These are phyloP conservation scores for Halocaridina rubra DNA, from an alignment of 2,888 invertebrate genomes.

Conservation along the genomic window DNA sequence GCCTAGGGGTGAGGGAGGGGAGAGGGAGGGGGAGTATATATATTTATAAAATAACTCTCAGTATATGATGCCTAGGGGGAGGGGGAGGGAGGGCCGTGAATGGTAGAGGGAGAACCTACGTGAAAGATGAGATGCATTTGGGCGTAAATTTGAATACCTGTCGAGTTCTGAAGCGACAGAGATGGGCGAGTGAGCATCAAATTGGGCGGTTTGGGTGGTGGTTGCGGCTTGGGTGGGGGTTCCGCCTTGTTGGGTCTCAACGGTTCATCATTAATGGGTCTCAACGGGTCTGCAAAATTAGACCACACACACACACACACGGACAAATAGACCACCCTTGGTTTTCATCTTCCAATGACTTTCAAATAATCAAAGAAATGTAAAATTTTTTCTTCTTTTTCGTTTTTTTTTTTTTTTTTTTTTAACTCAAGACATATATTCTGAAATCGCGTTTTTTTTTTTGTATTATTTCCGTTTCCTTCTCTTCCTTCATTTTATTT, in stretches of 20 bases:
- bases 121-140: not conserved
- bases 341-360: not conserved
- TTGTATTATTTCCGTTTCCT: not conserved
- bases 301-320: constrained; percentile 10
- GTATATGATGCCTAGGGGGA: not conserved
- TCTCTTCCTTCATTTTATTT: too few species aligned
- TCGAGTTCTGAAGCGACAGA: constrained; percentile 53
- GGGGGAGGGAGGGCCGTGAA: not conserved
- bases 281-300: constrained; percentile 51
- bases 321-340: constrained; percentile 17
- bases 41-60: too few species aligned
- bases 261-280: constrained; percentile 31
- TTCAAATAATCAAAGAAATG: too few species aligned
- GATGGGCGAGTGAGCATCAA: constrained; percentile 55
- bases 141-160: constrained; percentile 23
- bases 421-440: constrained; percentile 25
- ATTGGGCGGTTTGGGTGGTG: constrained; percentile 54
- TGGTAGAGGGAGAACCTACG: not conserved
- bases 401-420: too few species aligned
- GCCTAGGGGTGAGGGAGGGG: not conserved
- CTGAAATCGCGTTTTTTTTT: not conserved
- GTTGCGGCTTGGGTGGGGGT: constrained; percentile 30
- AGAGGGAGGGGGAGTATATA: not conserved
- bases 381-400: too few species aligned
- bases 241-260: constrained; percentile 21